Base-by-base conservation (phyloP, 2,888 invertebrate species). In the Nomada hirtipes region DNA sequence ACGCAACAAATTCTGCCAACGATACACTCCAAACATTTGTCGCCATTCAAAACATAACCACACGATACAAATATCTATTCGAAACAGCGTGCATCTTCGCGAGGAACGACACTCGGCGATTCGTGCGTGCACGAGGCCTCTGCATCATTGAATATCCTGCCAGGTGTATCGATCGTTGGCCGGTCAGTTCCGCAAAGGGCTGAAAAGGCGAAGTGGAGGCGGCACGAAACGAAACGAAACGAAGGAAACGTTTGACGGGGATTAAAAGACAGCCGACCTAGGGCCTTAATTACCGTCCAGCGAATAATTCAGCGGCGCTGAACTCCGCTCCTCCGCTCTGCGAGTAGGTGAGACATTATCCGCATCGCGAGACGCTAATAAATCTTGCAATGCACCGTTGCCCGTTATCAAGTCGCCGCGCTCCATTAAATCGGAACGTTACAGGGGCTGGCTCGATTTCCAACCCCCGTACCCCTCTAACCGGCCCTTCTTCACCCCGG, bases 341-440 rank as follows among this genome's bases (percentile, higher is more conserved):
- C 57, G 65, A 50, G 64, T 75, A 82, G 76, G 72, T 74, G 71
- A 67, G 72, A 72, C 59, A 60, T 77, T 86, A 83, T 79, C 70
- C 76, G 70, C 73, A 73, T 84, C 79, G 79, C 79, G 74, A 86
- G 89, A 79, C 85, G 80, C 80, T 89, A 88, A 90, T 91, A 91
- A 91, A 91, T 91, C 90, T 87, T 83, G 75, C 84, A 85, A 86
- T 85, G 83, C 83, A 76, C 74, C 68, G 83, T 83, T 76, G 70
- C 59, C 79, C 86, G 88, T 91, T 91, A 91, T 91, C 91, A 88
- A 84, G 88, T 88, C 88, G 85, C 87, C 88, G 88, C 89, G 91
- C 89, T 90, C 89, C 91, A 91, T 91, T 91, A 89, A 91, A 91
- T 91, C 86, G 88, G 83, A 67, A 63, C 59, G 82, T 77, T 67